Evolutionary conservation across 2,888 invertebrate species (phyloP).

Genomic region (Coelogynopora nodosa): DNA sequence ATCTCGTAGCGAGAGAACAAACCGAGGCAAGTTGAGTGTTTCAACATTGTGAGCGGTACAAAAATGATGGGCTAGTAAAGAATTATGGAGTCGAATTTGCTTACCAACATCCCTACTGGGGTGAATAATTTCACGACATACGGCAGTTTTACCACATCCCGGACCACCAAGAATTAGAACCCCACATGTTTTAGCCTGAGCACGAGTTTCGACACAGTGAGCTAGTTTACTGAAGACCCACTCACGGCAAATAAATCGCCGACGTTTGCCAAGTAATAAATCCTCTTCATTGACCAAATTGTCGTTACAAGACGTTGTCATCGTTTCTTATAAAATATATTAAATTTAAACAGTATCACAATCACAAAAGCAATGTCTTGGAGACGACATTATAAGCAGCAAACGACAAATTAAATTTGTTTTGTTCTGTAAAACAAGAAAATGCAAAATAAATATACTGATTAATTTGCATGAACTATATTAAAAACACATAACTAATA

Average conservation of each 20-base stretch:
- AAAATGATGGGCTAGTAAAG: constrained; percentile 73
- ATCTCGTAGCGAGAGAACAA: constrained; percentile 40
- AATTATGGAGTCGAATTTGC: constrained; percentile 68
- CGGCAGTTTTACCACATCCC: constrained; percentile 81
- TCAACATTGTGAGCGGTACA: constrained; percentile 29
- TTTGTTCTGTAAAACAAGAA: neutral
- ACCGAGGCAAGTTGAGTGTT: constrained; percentile 35
- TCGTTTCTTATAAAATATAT: neutral
- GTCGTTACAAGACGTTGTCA: neutral
- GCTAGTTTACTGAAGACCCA: constrained; percentile 92
- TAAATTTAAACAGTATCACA: neutral
- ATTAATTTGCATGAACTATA: neutral
- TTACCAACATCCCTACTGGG: constrained; percentile 69
- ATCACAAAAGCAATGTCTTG: neutral
- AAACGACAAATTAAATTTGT: no score
- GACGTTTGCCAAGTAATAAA: neutral
- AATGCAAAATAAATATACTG: neutral
- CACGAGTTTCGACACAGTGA: constrained; percentile 82
- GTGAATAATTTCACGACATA: constrained; percentile 63
- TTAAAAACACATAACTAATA: neutral
- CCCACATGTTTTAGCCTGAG: constrained; percentile 73
- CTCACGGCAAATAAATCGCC: constrained; percentile 77
- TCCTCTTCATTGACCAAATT: neutral
- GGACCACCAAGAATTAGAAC: constrained; percentile 83
- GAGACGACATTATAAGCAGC: no score